These are phyloP conservation scores for Lordiphosa mommai DNA, from an alignment of 1,140 invertebrate genomes.

Conservation along the genomic window DNA sequence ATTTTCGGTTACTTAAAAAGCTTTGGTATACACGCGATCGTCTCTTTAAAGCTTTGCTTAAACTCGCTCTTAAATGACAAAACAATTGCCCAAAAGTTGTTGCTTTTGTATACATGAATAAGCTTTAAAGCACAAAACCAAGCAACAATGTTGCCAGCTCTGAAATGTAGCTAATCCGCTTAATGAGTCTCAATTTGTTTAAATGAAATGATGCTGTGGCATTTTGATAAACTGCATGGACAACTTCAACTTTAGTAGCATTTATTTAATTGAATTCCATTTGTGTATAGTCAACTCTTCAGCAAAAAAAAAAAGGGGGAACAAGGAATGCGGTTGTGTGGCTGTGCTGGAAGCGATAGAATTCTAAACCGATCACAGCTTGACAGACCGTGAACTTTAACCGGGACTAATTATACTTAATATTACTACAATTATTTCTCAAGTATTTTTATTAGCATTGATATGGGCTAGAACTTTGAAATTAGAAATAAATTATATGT, in stretches of 20 bases:
- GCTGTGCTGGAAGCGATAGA: too few relatives aligned
- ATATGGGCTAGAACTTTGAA: too few relatives aligned
- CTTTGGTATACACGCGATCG: too few relatives aligned
- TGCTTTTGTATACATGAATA: too few relatives aligned
- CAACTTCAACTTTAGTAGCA: constrained; percentile 10
- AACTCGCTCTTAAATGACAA: not conserved
- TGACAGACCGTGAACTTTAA: too few relatives aligned
- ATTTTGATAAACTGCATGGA: constrained; percentile 33
- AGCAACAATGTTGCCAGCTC: constrained; percentile 32
- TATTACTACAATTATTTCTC: too few relatives aligned
- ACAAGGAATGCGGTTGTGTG: constrained; percentile 4
- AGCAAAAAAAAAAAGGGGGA: not conserved
- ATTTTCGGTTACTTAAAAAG: too few relatives aligned
- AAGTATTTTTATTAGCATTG: too few relatives aligned
- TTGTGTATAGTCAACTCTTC: not conserved
- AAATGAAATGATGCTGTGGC: constrained; percentile 39
- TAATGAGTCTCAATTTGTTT: constrained; percentile 55
- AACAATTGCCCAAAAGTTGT: constrained; percentile 10
- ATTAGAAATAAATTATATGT: too few relatives aligned
- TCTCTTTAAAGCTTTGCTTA: too few relatives aligned
- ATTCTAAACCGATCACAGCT: too few relatives aligned
- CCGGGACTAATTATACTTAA: too few relatives aligned
- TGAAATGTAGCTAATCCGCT: constrained; percentile 9
- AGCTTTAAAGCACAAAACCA: not conserved
- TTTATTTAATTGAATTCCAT: constrained; percentile 54